These are phyloP conservation scores for Drosophila eugracilis DNA, from an alignment of 1,140 invertebrate species.

Conservation along the genomic window DNA sequence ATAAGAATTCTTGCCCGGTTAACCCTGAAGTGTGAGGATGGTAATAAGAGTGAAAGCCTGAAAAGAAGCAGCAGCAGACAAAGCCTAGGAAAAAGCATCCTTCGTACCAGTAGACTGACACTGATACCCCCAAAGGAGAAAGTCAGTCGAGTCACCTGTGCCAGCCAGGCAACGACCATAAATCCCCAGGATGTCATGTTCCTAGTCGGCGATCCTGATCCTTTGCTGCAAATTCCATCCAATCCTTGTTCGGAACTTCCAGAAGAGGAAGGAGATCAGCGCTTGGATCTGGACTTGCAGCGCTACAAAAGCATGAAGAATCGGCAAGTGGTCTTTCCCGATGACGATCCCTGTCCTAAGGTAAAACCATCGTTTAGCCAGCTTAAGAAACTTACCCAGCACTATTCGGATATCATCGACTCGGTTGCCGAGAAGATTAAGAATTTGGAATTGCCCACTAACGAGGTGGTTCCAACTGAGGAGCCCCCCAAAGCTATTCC, in stretches of 20 bases:
- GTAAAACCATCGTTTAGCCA: background rate
- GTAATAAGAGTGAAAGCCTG: too few relatives aligned
- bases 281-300: conserved; percentile 38
- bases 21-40: conserved; percentile 19
- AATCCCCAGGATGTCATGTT: conserved; percentile 54
- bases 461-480: too few relatives aligned
- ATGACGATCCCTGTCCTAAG: background rate
- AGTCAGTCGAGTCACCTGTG: background rate
- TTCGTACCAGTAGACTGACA: background rate
- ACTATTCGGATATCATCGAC: conserved; percentile 18
- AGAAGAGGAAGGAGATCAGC: conserved; percentile 31
- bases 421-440: conserved; percentile 18
- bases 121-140: background rate
- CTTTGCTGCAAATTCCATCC: conserved; percentile 10
- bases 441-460: background rate
- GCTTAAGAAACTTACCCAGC: conserved; percentile 10
- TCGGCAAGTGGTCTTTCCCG: background rate
- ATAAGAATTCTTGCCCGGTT: conserved; percentile 3
- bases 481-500: background rate
- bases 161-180: conserved; percentile 14
- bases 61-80: too few relatives aligned
- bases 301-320: conserved; percentile 44
- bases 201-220: conserved; percentile 39
- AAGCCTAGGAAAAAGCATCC: background rate
- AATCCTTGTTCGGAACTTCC: conserved; percentile 36